Conservation (phyloP, 2,888 invertebrate species). For the Acleris emargana region DNA sequence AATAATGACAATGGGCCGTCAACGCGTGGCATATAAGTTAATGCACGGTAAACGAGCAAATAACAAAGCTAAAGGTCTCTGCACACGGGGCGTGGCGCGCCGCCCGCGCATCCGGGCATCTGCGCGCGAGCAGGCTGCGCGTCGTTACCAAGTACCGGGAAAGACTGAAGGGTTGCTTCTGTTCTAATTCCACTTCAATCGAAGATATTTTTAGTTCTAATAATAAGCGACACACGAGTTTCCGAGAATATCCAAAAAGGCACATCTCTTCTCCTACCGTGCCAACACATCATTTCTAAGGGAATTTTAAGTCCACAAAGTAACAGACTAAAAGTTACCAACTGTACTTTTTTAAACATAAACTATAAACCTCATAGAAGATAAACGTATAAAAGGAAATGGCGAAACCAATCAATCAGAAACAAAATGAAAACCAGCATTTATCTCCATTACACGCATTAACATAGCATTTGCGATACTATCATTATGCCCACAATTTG, state of each 20-base stretch:
- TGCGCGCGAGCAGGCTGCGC: conserved; percentile 19
- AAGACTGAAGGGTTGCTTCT: conserved; percentile 8
- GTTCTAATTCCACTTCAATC: conserved; percentile 10
- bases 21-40: not conserved
- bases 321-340: no score
- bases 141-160: conserved; percentile 10
- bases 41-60: not conserved
- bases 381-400: conserved; percentile 13
- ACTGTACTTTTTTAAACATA: no score
- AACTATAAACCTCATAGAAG: no score
- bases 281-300: not conserved
- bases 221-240: no score
- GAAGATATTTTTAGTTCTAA: not conserved
- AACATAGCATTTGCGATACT: conserved; percentile 18
- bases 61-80: conserved; percentile 3
- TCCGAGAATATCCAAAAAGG: no score
- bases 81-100: conserved; percentile 20
- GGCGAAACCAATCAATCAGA: conserved; percentile 10
- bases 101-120: conserved; percentile 38
- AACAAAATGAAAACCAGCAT: conserved; percentile 6
- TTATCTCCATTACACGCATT: conserved; percentile 18
- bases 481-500: not conserved
- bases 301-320: no score
- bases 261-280: no score
- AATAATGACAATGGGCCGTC: not conserved